A percentile compares a stretch with the other conserved stretches of the same genome.
Conservation (phyloP, 2,113 vertebrate species). For the Ancistrus triradiatus region DNA sequence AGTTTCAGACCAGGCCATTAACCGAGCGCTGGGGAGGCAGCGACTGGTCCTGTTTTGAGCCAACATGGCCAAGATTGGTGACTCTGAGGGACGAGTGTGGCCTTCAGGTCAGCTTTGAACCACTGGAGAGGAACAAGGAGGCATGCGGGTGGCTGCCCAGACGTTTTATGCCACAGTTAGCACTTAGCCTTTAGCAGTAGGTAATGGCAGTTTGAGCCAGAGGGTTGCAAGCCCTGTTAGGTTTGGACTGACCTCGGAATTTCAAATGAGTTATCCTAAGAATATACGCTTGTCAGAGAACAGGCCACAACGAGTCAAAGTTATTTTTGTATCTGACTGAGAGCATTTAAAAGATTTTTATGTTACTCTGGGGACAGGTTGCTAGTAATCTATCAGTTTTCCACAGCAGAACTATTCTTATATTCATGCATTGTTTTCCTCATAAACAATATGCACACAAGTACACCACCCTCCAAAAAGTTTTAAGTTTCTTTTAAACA, state of each 20-base stretch:
- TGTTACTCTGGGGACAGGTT: too few relatives aligned
- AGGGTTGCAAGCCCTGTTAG: slow-evolving; percentile 45
- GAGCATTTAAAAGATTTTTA: too few relatives aligned
- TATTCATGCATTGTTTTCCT: neutral
- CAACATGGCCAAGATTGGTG: slow-evolving; percentile 17
- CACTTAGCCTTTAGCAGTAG: slow-evolving; percentile 12
- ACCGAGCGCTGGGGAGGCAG: slow-evolving; percentile 40
- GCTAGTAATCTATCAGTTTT: too few relatives aligned
- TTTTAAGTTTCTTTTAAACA: too few relatives aligned
- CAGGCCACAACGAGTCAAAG: slow-evolving; percentile 5
- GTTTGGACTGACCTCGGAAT: slow-evolving; percentile 32
- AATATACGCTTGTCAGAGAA: slow-evolving; percentile 10
- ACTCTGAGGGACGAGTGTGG: slow-evolving; percentile 30
- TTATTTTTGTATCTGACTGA: neutral
- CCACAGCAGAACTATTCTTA: too few relatives aligned
- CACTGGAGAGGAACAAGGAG: slow-evolving; percentile 30
- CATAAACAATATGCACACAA: neutral
- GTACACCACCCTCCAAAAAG: neutral
- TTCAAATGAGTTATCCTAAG: slow-evolving; percentile 34
- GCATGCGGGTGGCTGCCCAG: slow-evolving; percentile 23
- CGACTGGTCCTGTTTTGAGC: slow-evolving; percentile 33
- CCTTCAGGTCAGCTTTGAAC: slow-evolving; percentile 25
- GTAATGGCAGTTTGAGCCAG: slow-evolving; percentile 14
- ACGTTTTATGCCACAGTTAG: slow-evolving; percentile 36
- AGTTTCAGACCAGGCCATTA: slow-evolving; percentile 48